Conservation (phyloP, 1,140 invertebrate genomes). For the Ostrea edulis region DNA sequence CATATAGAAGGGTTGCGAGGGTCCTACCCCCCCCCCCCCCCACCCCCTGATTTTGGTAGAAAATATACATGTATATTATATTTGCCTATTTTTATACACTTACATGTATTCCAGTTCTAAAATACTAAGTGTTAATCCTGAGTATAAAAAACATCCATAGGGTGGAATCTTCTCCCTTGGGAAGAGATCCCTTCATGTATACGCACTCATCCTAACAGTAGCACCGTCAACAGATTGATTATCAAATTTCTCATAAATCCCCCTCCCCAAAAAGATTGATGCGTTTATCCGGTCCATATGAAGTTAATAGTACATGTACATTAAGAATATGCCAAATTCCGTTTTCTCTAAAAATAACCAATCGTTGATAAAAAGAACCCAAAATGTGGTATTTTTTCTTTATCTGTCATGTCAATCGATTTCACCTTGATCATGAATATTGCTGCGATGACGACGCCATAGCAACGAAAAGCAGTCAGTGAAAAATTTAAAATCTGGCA, state of each 20-base stretch:
- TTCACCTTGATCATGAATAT: not conserved
- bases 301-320: not conserved
- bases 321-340: not conserved
- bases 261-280: too few species aligned
- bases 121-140: too few species aligned
- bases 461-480: not conserved
- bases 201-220: not conserved
- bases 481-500: not conserved
- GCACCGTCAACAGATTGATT: not conserved
- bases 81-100: too few species aligned
- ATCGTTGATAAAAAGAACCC: not conserved
- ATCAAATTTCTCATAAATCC: too few species aligned
- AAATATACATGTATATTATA: too few species aligned
- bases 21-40: too few species aligned
- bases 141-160: too few species aligned
- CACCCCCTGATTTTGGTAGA: too few species aligned
- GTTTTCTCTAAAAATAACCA: not conserved
- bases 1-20: too few species aligned
- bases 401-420: not conserved
- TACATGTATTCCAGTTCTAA: too few species aligned
- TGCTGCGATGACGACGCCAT: not conserved
- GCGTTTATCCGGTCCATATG: not conserved
- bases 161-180: too few species aligned
- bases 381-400: not conserved
- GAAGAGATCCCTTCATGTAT: too few species aligned